Evolutionary conservation across 1,140 invertebrate species (phyloP).

Genomic region (Microplitis mediator): DNA sequence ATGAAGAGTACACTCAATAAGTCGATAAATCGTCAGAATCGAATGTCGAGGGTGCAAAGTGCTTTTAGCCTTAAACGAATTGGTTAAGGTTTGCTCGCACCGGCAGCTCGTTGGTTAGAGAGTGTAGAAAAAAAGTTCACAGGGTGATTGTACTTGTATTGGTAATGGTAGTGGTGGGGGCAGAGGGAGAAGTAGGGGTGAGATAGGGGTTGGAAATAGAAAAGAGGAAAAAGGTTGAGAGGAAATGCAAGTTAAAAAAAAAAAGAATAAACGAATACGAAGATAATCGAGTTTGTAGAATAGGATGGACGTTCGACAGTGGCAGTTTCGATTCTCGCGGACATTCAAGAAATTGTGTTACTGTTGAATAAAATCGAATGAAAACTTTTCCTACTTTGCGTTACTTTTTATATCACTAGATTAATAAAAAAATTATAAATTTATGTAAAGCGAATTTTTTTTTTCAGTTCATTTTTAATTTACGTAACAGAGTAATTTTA

Average conservation of each 20-base stretch:
- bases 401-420: not conserved
- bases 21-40: constrained; percentile 8
- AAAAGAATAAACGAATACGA: constrained; percentile 7
- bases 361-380: constrained; percentile 20
- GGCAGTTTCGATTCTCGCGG: constrained; percentile 24
- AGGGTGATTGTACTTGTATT: not conserved
- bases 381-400: not conserved
- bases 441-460: constrained; percentile 1
- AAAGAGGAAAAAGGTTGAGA: too few species aligned
- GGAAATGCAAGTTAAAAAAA: too few species aligned
- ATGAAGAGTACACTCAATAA: constrained; percentile 3
- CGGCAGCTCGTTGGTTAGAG: constrained; percentile 14
- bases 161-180: not conserved
- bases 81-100: constrained; percentile 26
- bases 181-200: not conserved
- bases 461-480: not conserved
- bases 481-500: not conserved
- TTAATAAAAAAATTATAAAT: constrained; percentile 4
- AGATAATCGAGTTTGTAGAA: constrained; percentile 27
- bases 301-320: constrained; percentile 4
- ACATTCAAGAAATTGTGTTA: constrained; percentile 31
- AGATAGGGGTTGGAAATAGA: not conserved
- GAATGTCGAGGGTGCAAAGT: constrained; percentile 22
- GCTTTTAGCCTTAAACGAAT: constrained; percentile 26
- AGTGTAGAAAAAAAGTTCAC: constrained; percentile 6